A percentile compares a stretch with the other conserved stretches of the same genome.
These are phyloP conservation scores for Callosobruchus maculatus DNA, from an alignment of 2,888 invertebrate genomes.

Conservation along the genomic window DNA sequence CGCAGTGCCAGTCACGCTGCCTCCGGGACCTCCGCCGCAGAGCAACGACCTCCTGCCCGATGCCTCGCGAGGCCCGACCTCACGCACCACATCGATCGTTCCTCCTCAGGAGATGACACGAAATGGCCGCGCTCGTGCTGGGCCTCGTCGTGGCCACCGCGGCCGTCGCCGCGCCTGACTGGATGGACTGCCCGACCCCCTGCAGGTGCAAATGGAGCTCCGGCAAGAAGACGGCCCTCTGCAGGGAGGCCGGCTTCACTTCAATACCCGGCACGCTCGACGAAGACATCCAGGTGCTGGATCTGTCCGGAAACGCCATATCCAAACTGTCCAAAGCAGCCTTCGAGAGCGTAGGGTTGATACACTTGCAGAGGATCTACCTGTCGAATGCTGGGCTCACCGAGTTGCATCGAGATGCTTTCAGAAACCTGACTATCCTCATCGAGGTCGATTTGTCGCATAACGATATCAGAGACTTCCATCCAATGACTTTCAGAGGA, in stretches of 20 bases:
- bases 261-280: constrained; percentile 70
- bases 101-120: constrained; percentile 37
- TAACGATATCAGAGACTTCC: constrained; percentile 71
- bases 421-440: constrained; percentile 78
- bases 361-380: constrained; percentile 82
- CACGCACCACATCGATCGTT: constrained; percentile 9
- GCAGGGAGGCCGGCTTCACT: constrained; percentile 76
- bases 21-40: neutral
- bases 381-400: constrained; percentile 71
- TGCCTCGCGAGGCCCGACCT: neutral
- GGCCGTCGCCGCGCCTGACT: constrained; percentile 65
- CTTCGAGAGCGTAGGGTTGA: constrained; percentile 72
- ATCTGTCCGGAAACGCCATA: constrained; percentile 78
- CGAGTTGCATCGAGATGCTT: constrained; percentile 79
- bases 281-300: constrained; percentile 79
- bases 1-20: constrained; percentile 1
- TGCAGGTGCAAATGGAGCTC: constrained; percentile 91
- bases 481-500: constrained; percentile 77
- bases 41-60: neutral
- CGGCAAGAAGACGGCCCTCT: constrained; percentile 86
- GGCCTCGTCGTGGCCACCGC: constrained; percentile 44
- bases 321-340: constrained; percentile 72
- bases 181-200: constrained; percentile 83
- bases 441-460: constrained; percentile 84
- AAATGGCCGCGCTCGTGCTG: constrained; percentile 44